Conservation (phyloP, 2,888 invertebrate genomes). For the Magallana nippona region DNA sequence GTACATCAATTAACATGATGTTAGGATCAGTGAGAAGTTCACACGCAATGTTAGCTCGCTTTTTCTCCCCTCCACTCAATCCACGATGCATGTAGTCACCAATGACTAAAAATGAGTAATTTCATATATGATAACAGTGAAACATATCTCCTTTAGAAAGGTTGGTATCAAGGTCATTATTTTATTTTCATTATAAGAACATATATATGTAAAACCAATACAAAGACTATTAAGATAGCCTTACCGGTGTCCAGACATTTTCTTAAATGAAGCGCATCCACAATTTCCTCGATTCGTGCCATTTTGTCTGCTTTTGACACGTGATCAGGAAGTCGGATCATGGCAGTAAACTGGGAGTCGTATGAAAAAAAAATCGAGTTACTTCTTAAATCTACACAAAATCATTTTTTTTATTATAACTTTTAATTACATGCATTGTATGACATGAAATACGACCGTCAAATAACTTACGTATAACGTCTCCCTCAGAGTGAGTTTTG, state of each 20-base stretch:
- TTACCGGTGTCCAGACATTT: conserved; percentile 88
- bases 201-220: not conserved
- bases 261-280: conserved; percentile 87
- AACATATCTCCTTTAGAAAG: no score
- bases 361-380: no score
- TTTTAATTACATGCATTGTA: no score
- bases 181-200: not conserved
- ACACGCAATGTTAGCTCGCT: conserved; percentile 90
- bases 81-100: conserved; percentile 84
- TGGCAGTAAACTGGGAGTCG: conserved; percentile 83
- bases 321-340: conserved; percentile 86
- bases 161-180: no score
- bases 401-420: no score
- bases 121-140: not conserved
- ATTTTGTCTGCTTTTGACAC: conserved; percentile 86
- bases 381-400: no score
- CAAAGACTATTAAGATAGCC: conserved; percentile 55
- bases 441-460: no score
- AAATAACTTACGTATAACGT: conserved; percentile 79
- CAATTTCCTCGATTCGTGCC: conserved; percentile 88
- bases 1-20: conserved; percentile 87
- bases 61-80: conserved; percentile 91
- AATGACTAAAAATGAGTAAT: conserved; percentile 51
- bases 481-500: conserved; percentile 88
- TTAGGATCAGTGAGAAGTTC: conserved; percentile 90